Base-by-base conservation (phyloP, 2,797 vertebrate species). In the Mormyrops attenuatus region DNA sequence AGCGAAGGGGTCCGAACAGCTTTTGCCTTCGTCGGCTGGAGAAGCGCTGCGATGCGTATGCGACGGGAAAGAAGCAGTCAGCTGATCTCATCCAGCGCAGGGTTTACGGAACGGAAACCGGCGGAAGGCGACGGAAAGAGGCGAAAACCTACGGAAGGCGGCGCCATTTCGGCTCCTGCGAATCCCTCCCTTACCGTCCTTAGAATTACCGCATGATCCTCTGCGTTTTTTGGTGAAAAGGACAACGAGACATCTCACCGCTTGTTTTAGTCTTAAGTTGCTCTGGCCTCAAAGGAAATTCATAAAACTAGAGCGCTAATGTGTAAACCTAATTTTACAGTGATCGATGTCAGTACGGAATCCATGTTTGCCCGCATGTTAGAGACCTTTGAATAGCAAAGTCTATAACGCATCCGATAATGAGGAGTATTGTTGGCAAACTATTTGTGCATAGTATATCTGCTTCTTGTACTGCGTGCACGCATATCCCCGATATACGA, bases 61-160 rank as follows among this genome's bases (percentile, higher is more conserved):
- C 92, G 50, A 53, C 22, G 13, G 22, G 80, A 84, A 44, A n/a
- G 80, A 66, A 90, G 53, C 90, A 85, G 92, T 96, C 96, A 97
- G 96, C 96, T 97, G 96, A 97, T 95, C 96, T 95, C 94, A 95
- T 95, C 95, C 95, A 95, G 90, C 93, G 90, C 89, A 84, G 55
- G 92, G 88, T 93, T 89, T 92, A 92, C 92, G 92, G 92, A 90
- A 89, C 60, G 26, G n/a, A 30, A 22, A 7, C 3, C 49, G 34
- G 69, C 69, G 69, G 8, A 77, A 80, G n/a, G 13, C 20, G 44
- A 22, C 60, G 60, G 1, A 66, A 66, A 66, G n/a, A 41, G 73
- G 38, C 73, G 73, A 6, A 80, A 80, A 41, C 38, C 4, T n/a
- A 80, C 41, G 41, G 3, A 80, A 41, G 41, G 34, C 34, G 38